These are phyloP conservation scores for Meda fulgida DNA, from an alignment of 2,797 vertebrate genomes.

Conservation along the genomic window DNA sequence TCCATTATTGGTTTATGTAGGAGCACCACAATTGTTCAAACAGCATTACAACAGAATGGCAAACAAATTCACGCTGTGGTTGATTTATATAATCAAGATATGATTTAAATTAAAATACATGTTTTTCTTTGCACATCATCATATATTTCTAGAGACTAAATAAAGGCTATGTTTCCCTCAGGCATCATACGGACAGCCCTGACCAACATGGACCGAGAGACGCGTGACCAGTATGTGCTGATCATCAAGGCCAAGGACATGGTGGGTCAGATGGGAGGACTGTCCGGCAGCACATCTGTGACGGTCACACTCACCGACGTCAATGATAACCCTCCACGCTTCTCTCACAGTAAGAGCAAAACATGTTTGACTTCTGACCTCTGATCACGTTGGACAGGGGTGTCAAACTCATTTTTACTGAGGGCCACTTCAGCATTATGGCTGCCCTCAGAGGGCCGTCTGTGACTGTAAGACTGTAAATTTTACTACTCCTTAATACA, in stretches of 20 bases:
- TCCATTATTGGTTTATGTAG: not conserved
- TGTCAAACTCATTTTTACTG: no score
- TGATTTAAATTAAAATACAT: not conserved
- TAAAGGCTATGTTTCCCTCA: constrained; percentile 60
- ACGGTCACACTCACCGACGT: constrained; percentile 94
- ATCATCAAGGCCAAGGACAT: constrained; percentile 99
- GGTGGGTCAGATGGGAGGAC: constrained; percentile 96
- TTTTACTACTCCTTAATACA: no score
- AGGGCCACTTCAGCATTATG: no score
- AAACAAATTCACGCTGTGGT: not conserved
- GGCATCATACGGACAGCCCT: constrained; percentile 95
- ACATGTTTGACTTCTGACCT: not conserved
- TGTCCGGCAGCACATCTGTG: constrained; percentile 94
- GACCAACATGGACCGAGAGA: constrained; percentile 96
- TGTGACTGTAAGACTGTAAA: no score
- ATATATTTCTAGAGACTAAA: not conserved
- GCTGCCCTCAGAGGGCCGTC: no score
- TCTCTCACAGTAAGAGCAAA: constrained; percentile 87
- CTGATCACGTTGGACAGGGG: no score
- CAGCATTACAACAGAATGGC: not conserved
- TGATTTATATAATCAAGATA: not conserved
- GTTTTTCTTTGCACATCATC: not conserved
- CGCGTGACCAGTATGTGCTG: constrained; percentile 92
- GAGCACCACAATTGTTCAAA: not conserved
- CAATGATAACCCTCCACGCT: constrained; percentile 77